Conservation (phyloP, 2,797 vertebrate genomes). For the Diplodus sargus region DNA sequence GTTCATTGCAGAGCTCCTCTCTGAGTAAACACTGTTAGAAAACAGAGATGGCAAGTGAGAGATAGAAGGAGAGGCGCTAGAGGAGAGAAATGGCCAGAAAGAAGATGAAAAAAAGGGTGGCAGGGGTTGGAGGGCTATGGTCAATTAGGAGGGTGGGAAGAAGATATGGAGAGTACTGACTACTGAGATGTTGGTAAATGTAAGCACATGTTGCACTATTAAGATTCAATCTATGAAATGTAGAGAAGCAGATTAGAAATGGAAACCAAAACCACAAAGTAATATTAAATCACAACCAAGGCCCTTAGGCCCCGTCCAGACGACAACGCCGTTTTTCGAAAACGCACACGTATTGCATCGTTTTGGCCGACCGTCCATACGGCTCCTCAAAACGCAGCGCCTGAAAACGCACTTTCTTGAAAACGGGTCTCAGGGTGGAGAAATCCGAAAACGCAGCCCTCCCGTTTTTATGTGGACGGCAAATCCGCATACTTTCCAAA, state of each 20-base stretch:
- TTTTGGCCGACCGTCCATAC: no score
- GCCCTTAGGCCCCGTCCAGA: no score
- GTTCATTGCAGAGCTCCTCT: slow-evolving; percentile 63
- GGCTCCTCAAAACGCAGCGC: no score
- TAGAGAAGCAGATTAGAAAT: not conserved
- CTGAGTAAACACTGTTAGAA: slow-evolving; percentile 72
- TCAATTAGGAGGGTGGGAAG: slow-evolving; percentile 17
- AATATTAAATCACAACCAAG: not conserved
- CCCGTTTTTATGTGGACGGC: no score
- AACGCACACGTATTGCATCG: no score
- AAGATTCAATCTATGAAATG: not conserved
- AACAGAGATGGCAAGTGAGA: slow-evolving; percentile 55
- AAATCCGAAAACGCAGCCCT: no score
- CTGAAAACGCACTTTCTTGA: no score
- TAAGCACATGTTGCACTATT: slow-evolving; percentile 41
- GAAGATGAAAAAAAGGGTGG: slow-evolving; percentile 44
- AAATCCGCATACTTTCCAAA: no score
- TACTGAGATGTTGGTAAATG: slow-evolving; percentile 20
- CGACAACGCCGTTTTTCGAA: no score
- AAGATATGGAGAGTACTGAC: slow-evolving; percentile 37
- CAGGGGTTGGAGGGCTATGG: slow-evolving; percentile 26
- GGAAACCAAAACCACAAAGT: not conserved
- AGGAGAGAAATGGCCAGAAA: slow-evolving; percentile 31
- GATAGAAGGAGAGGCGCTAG: slow-evolving; percentile 25
- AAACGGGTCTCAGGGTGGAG: no score